phyloP scores from a whole-genome alignment of 2,797 vertebrate species.

The Ambastaia sidthimunki region DNA sequence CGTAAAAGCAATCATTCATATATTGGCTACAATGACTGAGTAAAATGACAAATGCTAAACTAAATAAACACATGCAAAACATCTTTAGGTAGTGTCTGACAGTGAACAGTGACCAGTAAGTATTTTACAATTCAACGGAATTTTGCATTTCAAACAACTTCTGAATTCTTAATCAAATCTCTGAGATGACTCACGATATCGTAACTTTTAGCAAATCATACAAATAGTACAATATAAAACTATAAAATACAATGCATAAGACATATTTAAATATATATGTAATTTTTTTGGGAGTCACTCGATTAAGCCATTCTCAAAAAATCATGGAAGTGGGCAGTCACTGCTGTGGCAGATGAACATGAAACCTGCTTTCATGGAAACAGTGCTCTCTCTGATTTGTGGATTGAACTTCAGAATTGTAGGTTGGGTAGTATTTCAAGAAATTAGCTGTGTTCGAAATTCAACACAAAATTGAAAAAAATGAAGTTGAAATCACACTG shows the following conservation, averaged over 20 bases:
- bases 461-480: background rate
- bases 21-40: slow-evolving; percentile 22
- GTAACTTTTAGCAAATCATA: background rate
- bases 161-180: background rate
- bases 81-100: background rate
- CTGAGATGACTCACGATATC: background rate
- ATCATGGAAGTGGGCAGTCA: background rate
- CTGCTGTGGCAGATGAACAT: too few relatives aligned
- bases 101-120: background rate
- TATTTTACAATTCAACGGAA: background rate
- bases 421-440: background rate
- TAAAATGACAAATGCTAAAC: slow-evolving; percentile 1
- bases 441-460: too few relatives aligned
- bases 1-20: slow-evolving; percentile 32
- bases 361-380: background rate
- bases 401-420: background rate
- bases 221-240: background rate
- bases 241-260: too few relatives aligned
- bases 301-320: background rate
- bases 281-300: background rate
- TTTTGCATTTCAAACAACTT: background rate
- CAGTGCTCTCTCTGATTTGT: background rate
- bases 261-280: background rate
- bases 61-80: slow-evolving; percentile 11
- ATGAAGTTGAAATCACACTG: background rate